These are phyloP conservation scores for Hypomecis punctinalis DNA, from an alignment of 2,888 invertebrate genomes.

Conservation along the genomic window DNA sequence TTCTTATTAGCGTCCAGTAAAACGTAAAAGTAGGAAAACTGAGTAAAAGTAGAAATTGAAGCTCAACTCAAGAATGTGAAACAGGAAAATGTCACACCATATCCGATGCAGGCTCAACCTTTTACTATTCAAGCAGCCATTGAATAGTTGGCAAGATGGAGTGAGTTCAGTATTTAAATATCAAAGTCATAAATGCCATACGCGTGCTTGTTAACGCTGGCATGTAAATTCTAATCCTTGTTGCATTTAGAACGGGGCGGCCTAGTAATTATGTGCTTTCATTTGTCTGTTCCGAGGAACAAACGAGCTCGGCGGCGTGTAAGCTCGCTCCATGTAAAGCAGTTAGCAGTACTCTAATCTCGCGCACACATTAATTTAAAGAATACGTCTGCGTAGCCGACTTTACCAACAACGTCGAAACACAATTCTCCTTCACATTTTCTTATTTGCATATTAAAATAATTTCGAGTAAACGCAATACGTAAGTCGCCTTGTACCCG, in stretches of 20 bases:
- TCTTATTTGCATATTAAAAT: conserved; percentile 85
- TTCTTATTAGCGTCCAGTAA: background rate
- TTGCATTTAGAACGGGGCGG: conserved; percentile 82
- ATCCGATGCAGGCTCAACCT: conserved; percentile 41
- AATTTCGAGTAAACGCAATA: conserved; percentile 84
- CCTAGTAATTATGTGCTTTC: conserved; percentile 85
- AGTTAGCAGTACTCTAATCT: conserved; percentile 84
- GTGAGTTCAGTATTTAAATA: conserved; percentile 66
- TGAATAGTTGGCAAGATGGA: conserved; percentile 40
- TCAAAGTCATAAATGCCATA: conserved; percentile 81
- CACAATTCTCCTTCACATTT: conserved; percentile 83
- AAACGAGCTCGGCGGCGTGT: conserved; percentile 75
- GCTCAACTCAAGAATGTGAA: conserved; percentile 31
- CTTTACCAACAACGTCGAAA: conserved; percentile 80
- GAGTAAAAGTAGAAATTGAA: conserved; percentile 36
- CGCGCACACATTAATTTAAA: conserved; percentile 83
- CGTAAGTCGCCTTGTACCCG: conserved; percentile 76
- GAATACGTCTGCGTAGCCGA: conserved; percentile 83
- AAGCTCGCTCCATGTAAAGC: conserved; percentile 81
- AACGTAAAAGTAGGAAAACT: conserved; percentile 9
- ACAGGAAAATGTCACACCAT: conserved; percentile 43
- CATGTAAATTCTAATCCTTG: conserved; percentile 84
- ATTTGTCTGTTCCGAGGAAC: conserved; percentile 82
- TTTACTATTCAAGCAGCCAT: conserved; percentile 41
- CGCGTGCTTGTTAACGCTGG: conserved; percentile 79